phyloP scores from a whole-genome alignment of 2,113 vertebrate genomes.

The Otolemur garnettii region DNA sequence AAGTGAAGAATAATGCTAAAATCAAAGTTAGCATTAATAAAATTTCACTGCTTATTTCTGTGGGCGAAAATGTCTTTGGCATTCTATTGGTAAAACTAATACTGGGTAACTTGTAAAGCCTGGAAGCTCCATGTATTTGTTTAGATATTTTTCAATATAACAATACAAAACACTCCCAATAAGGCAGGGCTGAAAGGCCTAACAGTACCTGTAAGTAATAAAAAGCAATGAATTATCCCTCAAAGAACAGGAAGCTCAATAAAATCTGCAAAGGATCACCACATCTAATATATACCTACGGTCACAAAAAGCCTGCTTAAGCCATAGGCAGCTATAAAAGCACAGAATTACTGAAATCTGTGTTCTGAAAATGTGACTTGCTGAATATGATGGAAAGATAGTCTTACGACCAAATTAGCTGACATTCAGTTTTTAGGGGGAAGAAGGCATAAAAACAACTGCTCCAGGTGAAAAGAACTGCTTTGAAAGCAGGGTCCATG shows the following conservation, averaged over 20 bases:
- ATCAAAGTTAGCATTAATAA: background rate
- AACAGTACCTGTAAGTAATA: background rate
- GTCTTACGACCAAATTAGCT: background rate
- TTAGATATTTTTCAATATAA: background rate
- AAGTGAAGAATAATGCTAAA: background rate
- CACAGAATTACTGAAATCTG: background rate
- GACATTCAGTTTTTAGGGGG: background rate
- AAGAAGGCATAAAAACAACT: background rate
- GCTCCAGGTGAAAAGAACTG: background rate
- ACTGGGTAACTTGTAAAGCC: background rate
- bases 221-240: background rate
- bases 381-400: slow-evolving; percentile 31
- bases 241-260: background rate
- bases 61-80: background rate
- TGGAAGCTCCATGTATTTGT: background rate
- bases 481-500: background rate
- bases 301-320: background rate
- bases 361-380: background rate
- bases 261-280: background rate
- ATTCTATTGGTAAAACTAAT: slow-evolving; percentile 22
- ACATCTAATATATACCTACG: background rate
- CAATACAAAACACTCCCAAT: background rate
- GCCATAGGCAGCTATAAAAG: background rate
- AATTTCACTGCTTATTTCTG: background rate
- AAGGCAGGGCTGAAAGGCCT: background rate